Percentiles rank a stretch among this genome's conserved stretches.
Evolutionary conservation across 2,888 invertebrate genomes (phyloP).

Genomic region (Cecidostiba fungosa): DNA sequence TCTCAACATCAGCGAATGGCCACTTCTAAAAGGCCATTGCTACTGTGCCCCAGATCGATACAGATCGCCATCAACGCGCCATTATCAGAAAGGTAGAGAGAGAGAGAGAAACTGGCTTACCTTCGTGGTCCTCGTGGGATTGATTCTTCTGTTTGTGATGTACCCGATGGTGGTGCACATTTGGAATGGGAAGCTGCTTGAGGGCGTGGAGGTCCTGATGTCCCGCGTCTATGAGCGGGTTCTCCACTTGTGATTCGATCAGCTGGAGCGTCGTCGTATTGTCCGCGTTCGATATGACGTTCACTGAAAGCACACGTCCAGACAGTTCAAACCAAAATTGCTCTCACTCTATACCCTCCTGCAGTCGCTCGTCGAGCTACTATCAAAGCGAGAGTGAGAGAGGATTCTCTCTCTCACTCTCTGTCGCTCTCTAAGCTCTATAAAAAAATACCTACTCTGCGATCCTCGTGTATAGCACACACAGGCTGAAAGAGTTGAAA

Average conservation of each 20-base stretch:
- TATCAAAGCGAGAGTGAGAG: not conserved
- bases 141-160: constrained; percentile 71
- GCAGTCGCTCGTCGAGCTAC: not conserved
- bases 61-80: not conserved
- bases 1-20: not conserved
- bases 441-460: not conserved
- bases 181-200: constrained; percentile 77
- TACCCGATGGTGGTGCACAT: constrained; percentile 73
- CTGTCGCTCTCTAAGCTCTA: not conserved
- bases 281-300: constrained; percentile 83
- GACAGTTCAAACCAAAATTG: constrained; percentile 37
- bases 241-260: constrained; percentile 83
- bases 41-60: too few species aligned
- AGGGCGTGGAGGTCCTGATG: constrained; percentile 82
- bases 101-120: constrained; percentile 63
- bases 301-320: constrained; percentile 81
- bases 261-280: constrained; percentile 83
- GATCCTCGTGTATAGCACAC: not conserved
- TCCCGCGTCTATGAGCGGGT: constrained; percentile 83
- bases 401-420: not conserved
- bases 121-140: constrained; percentile 72
- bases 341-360: constrained; percentile 4
- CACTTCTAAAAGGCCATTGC: not conserved
- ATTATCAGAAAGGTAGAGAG: not conserved
- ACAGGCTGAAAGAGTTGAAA: not conserved